Evolutionary conservation across 2,888 invertebrate species (phyloP).

Genomic region (Beris chalybata): DNA sequence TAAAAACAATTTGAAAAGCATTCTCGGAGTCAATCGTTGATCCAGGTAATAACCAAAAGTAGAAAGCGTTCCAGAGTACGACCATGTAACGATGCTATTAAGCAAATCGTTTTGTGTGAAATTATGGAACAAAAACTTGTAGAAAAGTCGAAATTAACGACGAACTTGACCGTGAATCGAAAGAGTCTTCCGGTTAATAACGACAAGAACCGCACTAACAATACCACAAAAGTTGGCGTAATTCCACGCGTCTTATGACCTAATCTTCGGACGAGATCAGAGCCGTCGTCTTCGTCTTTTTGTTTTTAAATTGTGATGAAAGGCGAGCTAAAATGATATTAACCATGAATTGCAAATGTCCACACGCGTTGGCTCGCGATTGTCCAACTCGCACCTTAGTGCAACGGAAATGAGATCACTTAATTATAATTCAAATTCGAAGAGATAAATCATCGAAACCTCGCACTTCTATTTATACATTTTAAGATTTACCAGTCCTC

Average conservation of each 20-base stretch:
- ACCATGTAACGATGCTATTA: too few species aligned
- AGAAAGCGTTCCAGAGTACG: too few species aligned
- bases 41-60: too few species aligned
- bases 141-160: conserved; percentile 13
- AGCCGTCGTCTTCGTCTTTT: conserved; percentile 1
- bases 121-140: too few species aligned
- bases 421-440: conserved; percentile 46
- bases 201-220: background rate
- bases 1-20: too few species aligned
- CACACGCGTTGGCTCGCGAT: conserved; percentile 7
- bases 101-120: too few species aligned
- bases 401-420: conserved; percentile 45
- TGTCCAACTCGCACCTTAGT: conserved; percentile 27
- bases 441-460: conserved; percentile 41
- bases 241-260: conserved; percentile 14
- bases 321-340: conserved; percentile 15
- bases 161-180: conserved; percentile 25
- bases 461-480: too few species aligned
- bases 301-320: conserved; percentile 18
- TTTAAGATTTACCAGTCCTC: too few species aligned
- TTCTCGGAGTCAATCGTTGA: too few species aligned
- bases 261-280: conserved; percentile 6
- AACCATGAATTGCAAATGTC: conserved; percentile 28
- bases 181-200: conserved; percentile 26
- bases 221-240: conserved; percentile 16